phyloP scores from a whole-genome alignment of 2,888 invertebrate genomes.

The Orchestes rusci region DNA sequence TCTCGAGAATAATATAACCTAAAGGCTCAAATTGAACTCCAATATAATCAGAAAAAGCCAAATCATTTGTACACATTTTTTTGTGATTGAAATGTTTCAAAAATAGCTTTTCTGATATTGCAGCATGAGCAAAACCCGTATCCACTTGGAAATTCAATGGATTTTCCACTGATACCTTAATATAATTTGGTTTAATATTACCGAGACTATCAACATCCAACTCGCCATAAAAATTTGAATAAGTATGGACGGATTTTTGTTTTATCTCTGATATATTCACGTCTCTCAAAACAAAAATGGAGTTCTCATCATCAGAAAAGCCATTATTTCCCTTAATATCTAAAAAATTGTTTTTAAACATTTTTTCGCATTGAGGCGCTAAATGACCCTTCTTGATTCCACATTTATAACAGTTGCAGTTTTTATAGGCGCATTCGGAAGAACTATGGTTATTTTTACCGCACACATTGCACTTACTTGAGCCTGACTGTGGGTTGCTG shows the following conservation, averaged over 20 bases:
- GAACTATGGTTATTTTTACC: neutral
- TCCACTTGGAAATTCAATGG: constrained; percentile 17
- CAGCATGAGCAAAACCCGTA: constrained; percentile 11
- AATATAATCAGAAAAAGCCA: constrained; percentile 19
- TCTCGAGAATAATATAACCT: constrained; percentile 16
- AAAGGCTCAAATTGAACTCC: constrained; percentile 15
- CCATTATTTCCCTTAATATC: constrained; percentile 1
- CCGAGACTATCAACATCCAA: too few species aligned
- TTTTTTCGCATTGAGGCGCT: constrained; percentile 13
- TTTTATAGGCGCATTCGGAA: constrained; percentile 4
- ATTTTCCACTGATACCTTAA: constrained; percentile 14
- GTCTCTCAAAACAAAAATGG: constrained; percentile 13
- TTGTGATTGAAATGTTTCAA: constrained; percentile 17
- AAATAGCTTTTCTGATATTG: constrained; percentile 22
- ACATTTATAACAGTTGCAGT: constrained; percentile 16
- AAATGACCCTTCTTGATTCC: constrained; percentile 16
- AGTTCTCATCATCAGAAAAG: neutral
- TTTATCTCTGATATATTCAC: too few species aligned
- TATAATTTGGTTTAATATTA: constrained; percentile 14
- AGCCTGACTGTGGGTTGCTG: neutral
- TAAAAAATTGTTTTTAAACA: constrained; percentile 4
- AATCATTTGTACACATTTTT: constrained; percentile 13
- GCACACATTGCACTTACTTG: neutral
- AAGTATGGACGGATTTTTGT: too few species aligned
- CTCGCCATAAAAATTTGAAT: too few species aligned